Base-by-base conservation (phyloP, 1,140 invertebrate species). In the Sesamia nonagrioides region DNA sequence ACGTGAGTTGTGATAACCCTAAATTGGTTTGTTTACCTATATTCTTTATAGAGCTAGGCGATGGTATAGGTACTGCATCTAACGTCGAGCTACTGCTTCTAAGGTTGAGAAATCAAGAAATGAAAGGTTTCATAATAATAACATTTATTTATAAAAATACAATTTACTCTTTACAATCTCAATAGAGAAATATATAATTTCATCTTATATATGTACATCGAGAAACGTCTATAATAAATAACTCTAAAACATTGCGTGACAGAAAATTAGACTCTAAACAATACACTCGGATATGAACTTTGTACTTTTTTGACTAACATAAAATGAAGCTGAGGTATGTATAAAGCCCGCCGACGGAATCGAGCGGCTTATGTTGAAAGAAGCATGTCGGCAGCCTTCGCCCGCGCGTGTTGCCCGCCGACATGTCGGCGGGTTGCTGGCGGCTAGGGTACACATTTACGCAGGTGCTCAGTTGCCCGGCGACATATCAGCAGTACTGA, bases 101-200 rank as follows among this genome's bases (percentile, higher is more conserved):
- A 63, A 17, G 3, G 1, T 7, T 13, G 21, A 56, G 15, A 15
- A 40, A 74, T 68, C 11, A 82, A 83, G 68, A 35, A 74, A 75
- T 54, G 48, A 77, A 74, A 27, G 40, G 83, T 45, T 17, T 68
- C 21, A 60, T 60, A 77, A 87, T 83, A 86, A 81, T 76, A 90
- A 89, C 82, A 89, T 87, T 88, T 88, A 40, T 11, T 88, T 91
- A 87, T 89, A 91, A 93, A 90, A 90, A 89, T 90, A 90, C 79
- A 88, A 82, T 87, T 84, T 86, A 88, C 82, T 86, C 83, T 87
- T 84, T 88, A 84, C 82, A 84, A 86, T 91, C 91, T 93, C 91
- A 93, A 92, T 88, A 93, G 91, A 93, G 90, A 91, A 61, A 80
- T 84, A 84, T 71, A 79, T 82, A 68, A 68, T 75, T 78, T 87